Conservation (phyloP, 1,140 invertebrate species). For the Macrocentrus cingulum region DNA sequence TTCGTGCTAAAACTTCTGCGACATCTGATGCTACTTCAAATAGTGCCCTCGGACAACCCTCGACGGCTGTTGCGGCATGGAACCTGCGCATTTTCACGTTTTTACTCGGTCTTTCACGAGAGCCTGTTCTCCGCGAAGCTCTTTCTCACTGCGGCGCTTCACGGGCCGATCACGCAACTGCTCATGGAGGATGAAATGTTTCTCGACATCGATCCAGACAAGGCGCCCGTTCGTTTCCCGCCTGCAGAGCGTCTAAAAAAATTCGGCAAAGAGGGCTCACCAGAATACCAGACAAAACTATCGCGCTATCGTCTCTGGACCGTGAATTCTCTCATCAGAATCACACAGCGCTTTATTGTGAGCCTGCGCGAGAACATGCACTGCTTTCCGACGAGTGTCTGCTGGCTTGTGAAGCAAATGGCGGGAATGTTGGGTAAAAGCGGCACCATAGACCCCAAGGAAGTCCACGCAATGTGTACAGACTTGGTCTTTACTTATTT, state of each 20-base stretch:
- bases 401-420: conserved; percentile 77
- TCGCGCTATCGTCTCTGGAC: conserved; percentile 76
- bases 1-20: conserved; percentile 76
- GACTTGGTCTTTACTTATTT: conserved; percentile 93
- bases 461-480: conserved; percentile 80
- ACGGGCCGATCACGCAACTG: conserved; percentile 89
- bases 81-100: conserved; percentile 83
- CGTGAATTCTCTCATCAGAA: conserved; percentile 77
- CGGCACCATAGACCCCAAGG: conserved; percentile 65
- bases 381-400: conserved; percentile 85
- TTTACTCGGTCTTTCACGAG: conserved; percentile 89
- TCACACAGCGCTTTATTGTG: conserved; percentile 81
- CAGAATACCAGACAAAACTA: conserved; percentile 72
- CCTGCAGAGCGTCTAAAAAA: conserved; percentile 70
- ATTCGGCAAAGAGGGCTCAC: conserved; percentile 76
- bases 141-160: conserved; percentile 89
- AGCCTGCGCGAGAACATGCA: conserved; percentile 86
- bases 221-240: conserved; percentile 74
- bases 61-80: conserved; percentile 81
- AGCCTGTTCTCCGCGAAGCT: conserved; percentile 87
- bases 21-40: conserved; percentile 81
- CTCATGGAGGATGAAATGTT: conserved; percentile 91
- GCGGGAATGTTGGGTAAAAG: conserved; percentile 70
- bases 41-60: conserved; percentile 81
- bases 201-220: conserved; percentile 90